A percentile compares a stretch with the other conserved stretches of the same genome.
These are phyloP conservation scores for Montipora cactus DNA, from an alignment of 64 coral and sea anemone species.

Conservation along the genomic window DNA sequence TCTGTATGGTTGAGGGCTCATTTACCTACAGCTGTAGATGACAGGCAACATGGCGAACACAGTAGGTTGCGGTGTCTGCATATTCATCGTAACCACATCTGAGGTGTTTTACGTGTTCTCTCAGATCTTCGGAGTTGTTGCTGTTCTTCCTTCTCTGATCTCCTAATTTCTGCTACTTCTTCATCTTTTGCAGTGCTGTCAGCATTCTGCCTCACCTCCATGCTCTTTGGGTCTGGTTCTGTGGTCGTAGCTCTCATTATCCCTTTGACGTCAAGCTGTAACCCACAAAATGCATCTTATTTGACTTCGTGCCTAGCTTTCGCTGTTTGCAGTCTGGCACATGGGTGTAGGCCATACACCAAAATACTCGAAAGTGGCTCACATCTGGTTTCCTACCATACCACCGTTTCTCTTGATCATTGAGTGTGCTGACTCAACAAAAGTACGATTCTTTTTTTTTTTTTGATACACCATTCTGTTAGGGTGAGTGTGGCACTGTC, in stretches of 20 bases:
- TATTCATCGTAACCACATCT: conserved; percentile 42
- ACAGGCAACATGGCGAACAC: conserved; percentile 19
- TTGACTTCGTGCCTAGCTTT: conserved; percentile 38
- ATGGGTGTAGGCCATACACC: conserved; percentile 61
- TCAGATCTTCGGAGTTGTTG: background rate
- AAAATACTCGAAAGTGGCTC: conserved; percentile 45
- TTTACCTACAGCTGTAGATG: background rate
- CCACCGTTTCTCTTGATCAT: conserved; percentile 31
- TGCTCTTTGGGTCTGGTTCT: background rate
- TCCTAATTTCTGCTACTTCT: background rate
- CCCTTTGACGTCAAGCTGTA: conserved; percentile 50
- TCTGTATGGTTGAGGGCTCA: background rate
- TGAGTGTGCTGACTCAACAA: too few species aligned
- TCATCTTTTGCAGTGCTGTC: background rate
- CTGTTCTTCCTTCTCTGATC: background rate
- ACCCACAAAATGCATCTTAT: conserved; percentile 58
- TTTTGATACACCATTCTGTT: background rate
- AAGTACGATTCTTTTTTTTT: background rate
- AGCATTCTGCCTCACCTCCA: background rate
- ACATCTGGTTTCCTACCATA: conserved; percentile 60
- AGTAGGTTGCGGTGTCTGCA: conserved; percentile 9
- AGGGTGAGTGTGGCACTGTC: conserved; percentile 5
- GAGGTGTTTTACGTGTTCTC: conserved; percentile 43
- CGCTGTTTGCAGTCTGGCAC: background rate
- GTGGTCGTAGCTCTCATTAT: background rate